A percentile compares a stretch with the other conserved stretches of the same genome.
Conservation (phyloP, 2,888 invertebrate genomes). For the Habrosyne pyritoides region DNA sequence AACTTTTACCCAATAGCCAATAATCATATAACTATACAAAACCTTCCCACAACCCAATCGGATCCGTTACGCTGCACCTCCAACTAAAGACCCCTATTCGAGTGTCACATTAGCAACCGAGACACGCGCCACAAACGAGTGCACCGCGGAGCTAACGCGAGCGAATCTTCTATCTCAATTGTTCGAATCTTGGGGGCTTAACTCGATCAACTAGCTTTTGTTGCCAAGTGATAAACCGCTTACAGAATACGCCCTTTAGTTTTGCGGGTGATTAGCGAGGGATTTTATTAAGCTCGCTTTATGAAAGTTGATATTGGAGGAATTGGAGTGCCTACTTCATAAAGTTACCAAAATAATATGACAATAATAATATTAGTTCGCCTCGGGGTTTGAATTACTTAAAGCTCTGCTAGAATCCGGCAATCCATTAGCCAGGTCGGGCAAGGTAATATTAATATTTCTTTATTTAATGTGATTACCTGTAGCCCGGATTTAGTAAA, state of each 20-base stretch:
- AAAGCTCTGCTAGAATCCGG: no score
- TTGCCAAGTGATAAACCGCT: slow-evolving; percentile 73
- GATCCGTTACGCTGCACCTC: slow-evolving; percentile 20
- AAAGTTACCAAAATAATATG: no score
- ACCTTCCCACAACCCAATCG: slow-evolving; percentile 11
- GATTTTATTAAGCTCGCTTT: slow-evolving; percentile 23
- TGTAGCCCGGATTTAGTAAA: no score
- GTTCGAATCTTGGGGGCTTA: slow-evolving; percentile 79
- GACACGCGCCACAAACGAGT: slow-evolving; percentile 71
- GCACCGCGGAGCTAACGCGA: slow-evolving; percentile 38
- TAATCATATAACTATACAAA: no score
- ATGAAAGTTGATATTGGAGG: slow-evolving; percentile 7
- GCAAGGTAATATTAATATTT: no score
- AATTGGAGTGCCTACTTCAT: no score
- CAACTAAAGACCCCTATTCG: slow-evolving; percentile 32
- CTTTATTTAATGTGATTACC: no score
- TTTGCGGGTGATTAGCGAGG: slow-evolving; percentile 38
- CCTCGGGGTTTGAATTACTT: no score
- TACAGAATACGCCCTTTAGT: slow-evolving; percentile 40
- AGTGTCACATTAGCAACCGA: slow-evolving; percentile 47
- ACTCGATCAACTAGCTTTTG: slow-evolving; percentile 62
- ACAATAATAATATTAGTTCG: no score
- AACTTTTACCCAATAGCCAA: no score
- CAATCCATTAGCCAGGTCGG: no score
- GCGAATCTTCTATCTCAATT: slow-evolving; percentile 66